Conservation (phyloP, 2,888 invertebrate species). For the Leucophenga maculata region DNA sequence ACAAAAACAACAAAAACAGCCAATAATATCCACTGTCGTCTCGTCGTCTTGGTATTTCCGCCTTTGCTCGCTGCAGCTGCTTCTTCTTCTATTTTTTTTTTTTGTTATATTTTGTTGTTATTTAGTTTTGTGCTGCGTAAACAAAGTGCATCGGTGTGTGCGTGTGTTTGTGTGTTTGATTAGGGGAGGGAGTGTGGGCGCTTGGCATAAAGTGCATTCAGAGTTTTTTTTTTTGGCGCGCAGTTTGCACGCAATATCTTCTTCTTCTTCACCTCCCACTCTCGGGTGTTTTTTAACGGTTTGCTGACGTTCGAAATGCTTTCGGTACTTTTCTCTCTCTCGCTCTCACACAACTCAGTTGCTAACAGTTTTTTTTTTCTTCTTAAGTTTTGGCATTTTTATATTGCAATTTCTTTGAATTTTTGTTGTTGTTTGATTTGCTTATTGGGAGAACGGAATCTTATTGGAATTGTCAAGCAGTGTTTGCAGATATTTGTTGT, state of each 20-base stretch:
- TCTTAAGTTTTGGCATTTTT: background rate
- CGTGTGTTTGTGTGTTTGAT: conserved; percentile 40
- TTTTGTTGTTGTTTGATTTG: conserved; percentile 8
- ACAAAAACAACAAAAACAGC: background rate
- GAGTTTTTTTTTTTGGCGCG: conserved; percentile 15
- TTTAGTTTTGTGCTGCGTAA: conserved; percentile 49
- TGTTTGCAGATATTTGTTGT: too few species aligned
- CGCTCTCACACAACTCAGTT: background rate
- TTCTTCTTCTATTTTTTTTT: background rate
- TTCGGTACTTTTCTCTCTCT: background rate
- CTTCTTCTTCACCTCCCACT: background rate
- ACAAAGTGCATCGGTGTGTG: conserved; percentile 43
- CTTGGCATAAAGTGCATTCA: conserved; percentile 14
- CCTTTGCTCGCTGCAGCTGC: conserved; percentile 45
- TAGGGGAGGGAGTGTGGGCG: conserved; percentile 36
- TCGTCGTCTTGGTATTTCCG: conserved; percentile 56
- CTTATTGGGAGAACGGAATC: background rate
- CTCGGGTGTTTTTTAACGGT: too few species aligned
- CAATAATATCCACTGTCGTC: conserved; percentile 1
- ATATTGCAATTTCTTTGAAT: too few species aligned
- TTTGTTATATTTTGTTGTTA: conserved; percentile 40
- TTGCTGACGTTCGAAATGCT: too few species aligned
- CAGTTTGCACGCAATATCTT: background rate
- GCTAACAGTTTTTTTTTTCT: too few species aligned
- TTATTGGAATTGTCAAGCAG: too few species aligned